Base-by-base conservation (phyloP, 2,888 invertebrate genomes). In the Parnassius orleans region DNA sequence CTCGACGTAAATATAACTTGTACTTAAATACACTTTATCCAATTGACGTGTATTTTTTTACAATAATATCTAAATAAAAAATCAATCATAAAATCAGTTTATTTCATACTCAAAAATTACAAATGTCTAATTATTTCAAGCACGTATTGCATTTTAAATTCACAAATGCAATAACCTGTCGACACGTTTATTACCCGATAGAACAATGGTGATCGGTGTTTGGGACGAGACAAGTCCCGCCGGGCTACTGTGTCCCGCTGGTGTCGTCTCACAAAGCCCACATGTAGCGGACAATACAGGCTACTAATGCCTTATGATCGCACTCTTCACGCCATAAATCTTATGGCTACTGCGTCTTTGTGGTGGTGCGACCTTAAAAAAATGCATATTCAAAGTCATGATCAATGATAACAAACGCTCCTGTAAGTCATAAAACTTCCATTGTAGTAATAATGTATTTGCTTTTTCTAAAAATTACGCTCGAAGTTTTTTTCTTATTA, bases 271-370 rank as follows among this genome's bases (percentile, higher is more conserved):
- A 84, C 85, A 88, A 87, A 84, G 83, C 69, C 79, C 82, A 76
- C 90, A 87, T 83, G 84, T 76, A 71, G 87, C 66, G 87, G 78
- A 90, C 88, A 90, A 90, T 80, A 76, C 72, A 65, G 59, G 68
- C 76, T 88, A 86, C 90, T 91, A 90, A 91, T 91, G 90, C 78
- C 79, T 83, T 84, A 90, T 91, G 90, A 91, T 91, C 88, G 81
- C 72, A 77, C 77, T 79, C 74, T 76, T 80, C 74, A 72, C 74
- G 80, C 79, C 90, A 87, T 91, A 91, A 91, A 91, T 91, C 89
- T 86, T 75, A 42, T 1, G 51, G 51, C 46, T 50, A 53, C 43
- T 51, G 48, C 9, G 55, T 52, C 42, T 63, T 66, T 59, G 79
- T 78, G 80, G 75, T 79, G 75, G 79, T 66, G 75, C 14, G 48